Evolutionary conservation across 1,140 invertebrate species (phyloP).

Genomic region (Tyrophagus putrescentiae): DNA sequence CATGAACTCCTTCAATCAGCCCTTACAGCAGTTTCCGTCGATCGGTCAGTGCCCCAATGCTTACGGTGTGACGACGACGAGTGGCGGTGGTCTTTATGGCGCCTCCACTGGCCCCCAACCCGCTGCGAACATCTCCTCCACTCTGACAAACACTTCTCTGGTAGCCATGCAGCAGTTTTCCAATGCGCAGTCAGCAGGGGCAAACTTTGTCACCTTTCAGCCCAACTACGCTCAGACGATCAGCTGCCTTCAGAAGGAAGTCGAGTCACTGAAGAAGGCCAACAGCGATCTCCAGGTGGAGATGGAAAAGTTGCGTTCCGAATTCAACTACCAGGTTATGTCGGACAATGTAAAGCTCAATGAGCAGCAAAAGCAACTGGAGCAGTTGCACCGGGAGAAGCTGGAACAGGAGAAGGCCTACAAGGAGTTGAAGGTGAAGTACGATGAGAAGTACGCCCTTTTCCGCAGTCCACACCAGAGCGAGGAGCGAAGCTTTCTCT

Average conservation of each 20-base stretch:
- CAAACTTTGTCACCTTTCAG: background rate
- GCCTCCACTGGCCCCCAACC: no score
- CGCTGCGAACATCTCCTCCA: no score
- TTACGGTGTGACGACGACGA: no score
- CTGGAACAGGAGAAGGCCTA: background rate
- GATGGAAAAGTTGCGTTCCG: constrained; percentile 8
- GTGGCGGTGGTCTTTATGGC: no score
- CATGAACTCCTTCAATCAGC: no score
- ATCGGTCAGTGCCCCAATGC: no score
- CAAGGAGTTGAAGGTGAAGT: background rate
- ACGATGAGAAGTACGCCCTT: background rate
- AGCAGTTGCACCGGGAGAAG: background rate
- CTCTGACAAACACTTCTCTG: no score
- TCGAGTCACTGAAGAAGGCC: background rate
- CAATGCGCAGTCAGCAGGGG: background rate
- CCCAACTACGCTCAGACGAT: background rate
- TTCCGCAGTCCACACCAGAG: background rate
- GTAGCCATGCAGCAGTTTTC: background rate
- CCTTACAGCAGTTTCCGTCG: no score
- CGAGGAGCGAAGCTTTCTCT: background rate
- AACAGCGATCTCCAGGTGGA: constrained; percentile 12
- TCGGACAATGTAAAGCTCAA: constrained; percentile 5
- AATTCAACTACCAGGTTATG: constrained; percentile 18
- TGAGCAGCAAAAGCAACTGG: constrained; percentile 6
- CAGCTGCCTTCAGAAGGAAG: constrained; percentile 8